phyloP scores from a whole-genome alignment of 2,113 vertebrate genomes.

The Himantopus leucocephalus region DNA sequence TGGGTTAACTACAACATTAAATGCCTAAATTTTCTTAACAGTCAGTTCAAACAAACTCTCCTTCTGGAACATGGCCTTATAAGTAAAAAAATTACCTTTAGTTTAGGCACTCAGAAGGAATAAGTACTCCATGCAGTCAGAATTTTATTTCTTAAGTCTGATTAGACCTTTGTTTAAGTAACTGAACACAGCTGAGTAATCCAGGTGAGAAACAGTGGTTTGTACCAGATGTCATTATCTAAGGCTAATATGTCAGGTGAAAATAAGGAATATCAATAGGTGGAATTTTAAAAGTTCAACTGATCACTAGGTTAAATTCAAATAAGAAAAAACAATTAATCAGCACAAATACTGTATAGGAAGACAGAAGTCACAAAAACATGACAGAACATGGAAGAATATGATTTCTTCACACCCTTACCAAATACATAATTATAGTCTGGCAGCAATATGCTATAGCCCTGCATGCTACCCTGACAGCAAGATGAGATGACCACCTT shows the following conservation, averaged over 20 bases:
- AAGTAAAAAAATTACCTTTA: background rate
- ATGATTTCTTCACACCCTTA: background rate
- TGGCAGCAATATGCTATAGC: background rate
- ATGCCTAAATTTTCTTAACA: background rate
- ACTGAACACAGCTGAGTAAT: background rate
- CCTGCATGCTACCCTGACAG: background rate
- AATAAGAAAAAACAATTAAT: background rate
- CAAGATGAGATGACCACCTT: background rate
- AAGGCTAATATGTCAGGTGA: background rate
- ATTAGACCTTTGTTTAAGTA: conserved; percentile 35
- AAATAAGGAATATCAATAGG: no score
- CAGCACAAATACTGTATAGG: background rate
- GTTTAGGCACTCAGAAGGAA: background rate
- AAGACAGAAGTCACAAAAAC: background rate
- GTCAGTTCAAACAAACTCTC: background rate
- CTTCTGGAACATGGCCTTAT: background rate
- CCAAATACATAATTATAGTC: background rate
- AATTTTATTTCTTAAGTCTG: background rate
- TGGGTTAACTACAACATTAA: background rate
- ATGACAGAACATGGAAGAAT: background rate
- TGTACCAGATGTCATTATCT: background rate
- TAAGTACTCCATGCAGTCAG: background rate
- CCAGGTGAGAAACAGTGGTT: background rate
- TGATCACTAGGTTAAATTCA: background rate
- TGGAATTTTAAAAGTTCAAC: no score